Evolutionary conservation across 2,797 vertebrate species (phyloP).

Genomic region (Geotrypetes seraphini): DNA sequence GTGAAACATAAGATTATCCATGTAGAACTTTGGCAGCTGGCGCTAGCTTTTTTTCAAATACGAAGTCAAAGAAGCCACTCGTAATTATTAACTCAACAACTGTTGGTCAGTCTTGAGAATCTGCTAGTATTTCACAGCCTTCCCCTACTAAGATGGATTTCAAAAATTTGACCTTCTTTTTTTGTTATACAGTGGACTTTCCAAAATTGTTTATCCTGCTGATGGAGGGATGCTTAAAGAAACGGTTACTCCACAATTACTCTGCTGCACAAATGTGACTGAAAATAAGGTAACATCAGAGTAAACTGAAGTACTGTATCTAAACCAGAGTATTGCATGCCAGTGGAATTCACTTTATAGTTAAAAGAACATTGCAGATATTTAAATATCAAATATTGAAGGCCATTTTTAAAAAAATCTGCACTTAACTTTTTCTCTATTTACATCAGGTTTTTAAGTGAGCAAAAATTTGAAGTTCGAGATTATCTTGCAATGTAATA

Average conservation of each 20-base stretch:
- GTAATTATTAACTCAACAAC: constrained; percentile 50
- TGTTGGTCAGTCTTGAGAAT: constrained; percentile 41
- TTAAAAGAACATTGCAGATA: too few relatives aligned
- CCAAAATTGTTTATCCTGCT: constrained; percentile 39
- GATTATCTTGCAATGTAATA: too few relatives aligned
- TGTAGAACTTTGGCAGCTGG: constrained; percentile 64
- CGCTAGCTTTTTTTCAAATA: constrained; percentile 52
- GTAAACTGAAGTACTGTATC: too few relatives aligned
- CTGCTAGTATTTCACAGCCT: constrained; percentile 22
- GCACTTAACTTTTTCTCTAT: too few relatives aligned
- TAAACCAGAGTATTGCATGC: too few relatives aligned
- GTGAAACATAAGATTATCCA: constrained; percentile 54
- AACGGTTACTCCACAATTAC: constrained; percentile 51
- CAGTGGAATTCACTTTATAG: too few relatives aligned
- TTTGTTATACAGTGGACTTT: constrained; percentile 43
- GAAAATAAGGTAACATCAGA: constrained; percentile 47
- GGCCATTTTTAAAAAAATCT: too few relatives aligned
- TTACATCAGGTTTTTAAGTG: too few relatives aligned
- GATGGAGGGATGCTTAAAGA: constrained; percentile 48
- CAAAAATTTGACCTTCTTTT: constrained; percentile 14
- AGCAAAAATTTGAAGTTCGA: too few relatives aligned
- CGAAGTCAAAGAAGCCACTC: constrained; percentile 38
- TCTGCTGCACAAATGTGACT: constrained; percentile 45
- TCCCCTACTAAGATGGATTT: constrained; percentile 22
- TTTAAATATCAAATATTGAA: too few relatives aligned